Base-by-base conservation (phyloP, 2,888 invertebrate species). In the Antitype chi region DNA sequence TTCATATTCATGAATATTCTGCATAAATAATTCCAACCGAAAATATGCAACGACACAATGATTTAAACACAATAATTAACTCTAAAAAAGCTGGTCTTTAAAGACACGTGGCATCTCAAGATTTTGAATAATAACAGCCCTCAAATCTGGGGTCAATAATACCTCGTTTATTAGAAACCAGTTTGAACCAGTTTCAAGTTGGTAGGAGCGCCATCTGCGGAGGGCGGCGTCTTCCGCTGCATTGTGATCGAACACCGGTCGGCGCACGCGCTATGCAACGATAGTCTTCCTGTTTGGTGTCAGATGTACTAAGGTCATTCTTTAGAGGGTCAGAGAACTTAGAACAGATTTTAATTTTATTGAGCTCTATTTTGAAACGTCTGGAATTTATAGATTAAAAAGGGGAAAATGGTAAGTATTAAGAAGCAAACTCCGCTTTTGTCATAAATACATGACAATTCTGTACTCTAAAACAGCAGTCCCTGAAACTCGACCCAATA, bases 141-240 rank as follows among this genome's bases (percentile, higher is more conserved):
- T 75, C 78, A 86, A 89, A 90, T 86, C 82, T 90, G 92, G 93
- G 95, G 95, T 95, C 95, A 95, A 94, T 94, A 94, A 92, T 93
- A 92, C 92, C 85, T 89, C 89, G 90, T 91, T 90, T 87, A 90
- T 90, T 90, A 87, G 89, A 91, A 89, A 93, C 91, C 92, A 91
- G 91, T 92, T 93, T 93, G 90, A 85, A 91, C 91, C 92, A 91
- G 91, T 92, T 93, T 93, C 90, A 91, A 93, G 93, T 94, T 95
- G 91, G 93, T 89, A 68, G 68, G 87, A 79, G 68, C 82, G 95
- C 93, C 93, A 94, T 92, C 95, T 95, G 95, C 94, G 92, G 93
- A 94, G 94, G 94, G 94, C 92, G 94, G 91, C 95, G 93, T 95
- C 96, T 96, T 96, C 96, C 96, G 96, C 89, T 95, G 95, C 93